phyloP scores from a whole-genome alignment of 2,888 invertebrate species.

The Ectemnius continuus region DNA sequence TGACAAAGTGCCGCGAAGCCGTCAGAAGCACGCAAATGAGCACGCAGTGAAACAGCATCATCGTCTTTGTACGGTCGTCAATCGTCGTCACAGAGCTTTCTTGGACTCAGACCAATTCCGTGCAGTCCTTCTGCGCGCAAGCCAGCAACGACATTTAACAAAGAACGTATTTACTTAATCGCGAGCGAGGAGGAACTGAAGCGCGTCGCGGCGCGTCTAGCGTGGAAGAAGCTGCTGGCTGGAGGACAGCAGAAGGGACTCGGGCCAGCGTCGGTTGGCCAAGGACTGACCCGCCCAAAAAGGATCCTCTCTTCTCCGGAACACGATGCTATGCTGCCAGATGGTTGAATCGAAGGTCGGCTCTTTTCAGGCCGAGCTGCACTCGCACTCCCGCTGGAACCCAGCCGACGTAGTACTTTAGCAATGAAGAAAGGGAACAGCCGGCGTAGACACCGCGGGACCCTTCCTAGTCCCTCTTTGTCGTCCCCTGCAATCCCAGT shows the following conservation, averaged over 20 bases:
- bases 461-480: neutral
- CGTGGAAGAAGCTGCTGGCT: neutral
- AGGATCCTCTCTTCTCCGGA: slow-evolving; percentile 13
- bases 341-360: slow-evolving; percentile 20
- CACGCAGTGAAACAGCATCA: neutral
- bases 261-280: slow-evolving; percentile 6
- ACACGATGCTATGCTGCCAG: neutral
- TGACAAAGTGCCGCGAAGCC: no score
- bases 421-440: neutral
- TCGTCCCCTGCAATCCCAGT: slow-evolving; percentile 30
- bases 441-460: neutral
- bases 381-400: neutral
- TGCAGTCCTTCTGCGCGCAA: slow-evolving; percentile 12
- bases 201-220: slow-evolving; percentile 7
- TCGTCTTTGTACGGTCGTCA: neutral
- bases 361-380: neutral
- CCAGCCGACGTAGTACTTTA: neutral
- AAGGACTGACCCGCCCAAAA: slow-evolving; percentile 35
- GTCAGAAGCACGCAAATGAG: neutral
- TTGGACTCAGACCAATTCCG: slow-evolving; percentile 16
- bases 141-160: slow-evolving; percentile 18
- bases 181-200: slow-evolving; percentile 32
- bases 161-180: slow-evolving; percentile 31
- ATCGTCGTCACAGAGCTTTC: neutral
- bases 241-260: slow-evolving; percentile 5